Percentiles rank a stretch among this genome's conserved stretches.
Evolutionary conservation across 2,797 vertebrate genomes (phyloP).

Genomic region (Gallinago stenura): DNA sequence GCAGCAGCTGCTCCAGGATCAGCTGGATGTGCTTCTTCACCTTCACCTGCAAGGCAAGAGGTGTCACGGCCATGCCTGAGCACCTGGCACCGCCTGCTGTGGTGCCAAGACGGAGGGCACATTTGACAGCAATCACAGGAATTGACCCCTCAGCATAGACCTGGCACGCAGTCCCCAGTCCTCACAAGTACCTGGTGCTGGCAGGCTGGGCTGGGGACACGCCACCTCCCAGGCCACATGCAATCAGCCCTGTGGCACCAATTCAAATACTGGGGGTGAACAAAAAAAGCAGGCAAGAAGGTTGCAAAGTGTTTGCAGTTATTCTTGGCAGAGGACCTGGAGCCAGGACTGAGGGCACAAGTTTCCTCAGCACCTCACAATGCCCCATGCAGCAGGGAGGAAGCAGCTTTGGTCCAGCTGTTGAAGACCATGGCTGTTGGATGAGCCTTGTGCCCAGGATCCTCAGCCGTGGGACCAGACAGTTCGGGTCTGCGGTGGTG

Average conservation of each 20-base stretch:
- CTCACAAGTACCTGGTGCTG: neutral
- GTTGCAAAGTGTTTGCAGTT: neutral
- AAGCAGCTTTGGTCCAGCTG: neutral
- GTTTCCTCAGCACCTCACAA: neutral
- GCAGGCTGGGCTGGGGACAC: neutral
- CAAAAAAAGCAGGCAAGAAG: neutral
- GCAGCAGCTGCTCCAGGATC: constrained; percentile 51
- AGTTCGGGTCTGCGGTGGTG: neutral
- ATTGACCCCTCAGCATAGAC: rapidly evolving
- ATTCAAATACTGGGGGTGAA: neutral
- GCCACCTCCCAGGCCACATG: rapidly evolving
- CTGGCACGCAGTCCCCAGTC: rapidly evolving
- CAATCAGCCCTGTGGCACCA: rapidly evolving
- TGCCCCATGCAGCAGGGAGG: neutral
- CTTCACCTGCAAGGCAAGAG: constrained; percentile 12
- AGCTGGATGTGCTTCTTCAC: constrained; percentile 52
- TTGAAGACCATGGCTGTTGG: rapidly evolving
- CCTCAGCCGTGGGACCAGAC: neutral
- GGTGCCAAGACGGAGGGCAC: too few species aligned
- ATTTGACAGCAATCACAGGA: neutral
- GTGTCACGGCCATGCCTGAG: neutral
- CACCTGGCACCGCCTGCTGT: rapidly evolving
- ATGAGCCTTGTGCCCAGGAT: neutral
- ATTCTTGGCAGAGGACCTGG: neutral
- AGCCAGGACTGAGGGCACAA: too few species aligned